Conservation (phyloP, 2,113 vertebrate genomes). For the Rattus rattus region DNA sequence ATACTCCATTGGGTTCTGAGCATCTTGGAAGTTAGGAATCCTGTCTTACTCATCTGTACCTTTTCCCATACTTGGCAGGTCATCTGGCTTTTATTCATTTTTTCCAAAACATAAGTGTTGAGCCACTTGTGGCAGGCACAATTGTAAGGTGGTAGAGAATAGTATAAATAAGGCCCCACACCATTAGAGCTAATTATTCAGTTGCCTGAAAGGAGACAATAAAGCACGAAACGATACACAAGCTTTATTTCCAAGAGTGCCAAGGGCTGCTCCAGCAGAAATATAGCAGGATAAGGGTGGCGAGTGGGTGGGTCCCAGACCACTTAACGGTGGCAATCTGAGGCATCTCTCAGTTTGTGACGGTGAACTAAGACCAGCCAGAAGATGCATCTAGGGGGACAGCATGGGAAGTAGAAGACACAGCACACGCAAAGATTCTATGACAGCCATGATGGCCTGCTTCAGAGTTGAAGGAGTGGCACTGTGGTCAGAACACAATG, state of each 20-base stretch:
- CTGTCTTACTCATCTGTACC: neutral
- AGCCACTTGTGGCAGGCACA: neutral
- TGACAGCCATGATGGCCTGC: neutral
- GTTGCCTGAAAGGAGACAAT: neutral
- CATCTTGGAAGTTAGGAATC: neutral
- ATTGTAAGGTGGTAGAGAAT: neutral
- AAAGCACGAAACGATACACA: neutral
- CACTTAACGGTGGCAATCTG: neutral
- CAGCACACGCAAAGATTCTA: neutral
- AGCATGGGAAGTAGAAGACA: neutral
- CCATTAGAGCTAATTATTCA: neutral
- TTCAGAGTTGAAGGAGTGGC: neutral
- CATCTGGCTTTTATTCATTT: neutral
- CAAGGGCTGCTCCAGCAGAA: neutral
- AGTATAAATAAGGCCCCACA: neutral
- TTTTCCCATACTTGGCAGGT: neutral
- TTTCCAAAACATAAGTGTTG: neutral
- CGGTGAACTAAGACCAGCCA: neutral
- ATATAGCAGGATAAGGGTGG: neutral
- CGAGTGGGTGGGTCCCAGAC: neutral
- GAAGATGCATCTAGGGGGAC: neutral
- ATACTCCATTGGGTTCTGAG: neutral
- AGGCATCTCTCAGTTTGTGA: neutral
- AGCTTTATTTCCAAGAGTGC: neutral
- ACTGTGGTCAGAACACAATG: neutral